phyloP scores from a whole-genome alignment of 35 echinoderm and acorn worm genomes.

The Stichopus chloronotus region DNA sequence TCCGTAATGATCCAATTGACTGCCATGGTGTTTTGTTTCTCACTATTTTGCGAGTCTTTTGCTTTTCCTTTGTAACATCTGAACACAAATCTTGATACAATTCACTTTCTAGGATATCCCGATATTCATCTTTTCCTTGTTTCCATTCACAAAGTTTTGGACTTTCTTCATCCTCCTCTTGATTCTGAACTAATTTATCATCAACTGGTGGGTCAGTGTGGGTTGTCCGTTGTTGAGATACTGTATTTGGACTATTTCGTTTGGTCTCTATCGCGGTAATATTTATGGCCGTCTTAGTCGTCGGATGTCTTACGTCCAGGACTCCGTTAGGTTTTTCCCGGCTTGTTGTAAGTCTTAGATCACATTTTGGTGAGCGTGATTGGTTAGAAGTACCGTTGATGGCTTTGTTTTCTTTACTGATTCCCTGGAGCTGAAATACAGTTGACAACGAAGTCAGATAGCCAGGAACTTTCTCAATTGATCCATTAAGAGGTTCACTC shows the following conservation, averaged over 20 bases:
- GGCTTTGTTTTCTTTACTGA: background rate
- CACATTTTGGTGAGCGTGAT: background rate
- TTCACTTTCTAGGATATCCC: slow-evolving; percentile 29
- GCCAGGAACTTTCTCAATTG: background rate
- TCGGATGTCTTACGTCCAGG: background rate
- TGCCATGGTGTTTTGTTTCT: background rate
- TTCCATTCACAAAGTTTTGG: background rate
- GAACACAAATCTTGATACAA: slow-evolving; percentile 5
- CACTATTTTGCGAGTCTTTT: background rate
- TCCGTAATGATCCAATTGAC: background rate
- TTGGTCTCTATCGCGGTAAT: background rate
- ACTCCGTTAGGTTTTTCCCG: no score
- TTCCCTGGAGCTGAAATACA: background rate
- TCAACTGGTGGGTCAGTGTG: background rate
- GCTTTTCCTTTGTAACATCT: background rate
- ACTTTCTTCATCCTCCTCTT: background rate
- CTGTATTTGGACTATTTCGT: background rate
- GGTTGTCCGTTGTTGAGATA: background rate
- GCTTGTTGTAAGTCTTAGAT: background rate
- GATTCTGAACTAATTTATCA: background rate
- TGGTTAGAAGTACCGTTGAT: background rate
- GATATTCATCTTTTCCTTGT: slow-evolving; percentile 6
- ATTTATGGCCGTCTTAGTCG: background rate
- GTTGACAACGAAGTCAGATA: background rate
- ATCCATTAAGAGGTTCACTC: background rate